These are phyloP conservation scores for Bellardia bayeri DNA, from an alignment of 2,888 invertebrate species.

Conservation along the genomic window DNA sequence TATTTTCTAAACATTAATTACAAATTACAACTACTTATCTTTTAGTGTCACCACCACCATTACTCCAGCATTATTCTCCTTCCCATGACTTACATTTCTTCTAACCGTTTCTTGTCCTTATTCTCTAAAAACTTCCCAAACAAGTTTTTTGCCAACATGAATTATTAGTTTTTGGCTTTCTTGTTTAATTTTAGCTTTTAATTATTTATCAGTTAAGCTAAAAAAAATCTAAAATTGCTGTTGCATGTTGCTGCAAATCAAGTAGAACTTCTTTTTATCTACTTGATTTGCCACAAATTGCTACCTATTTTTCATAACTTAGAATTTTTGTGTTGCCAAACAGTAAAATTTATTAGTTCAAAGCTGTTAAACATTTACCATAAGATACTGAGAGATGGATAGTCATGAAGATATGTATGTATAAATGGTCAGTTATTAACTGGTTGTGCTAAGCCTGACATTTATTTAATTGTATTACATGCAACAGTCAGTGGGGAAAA, in stretches of 20 bases:
- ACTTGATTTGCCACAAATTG: not conserved
- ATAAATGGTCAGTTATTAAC: constrained; percentile 26
- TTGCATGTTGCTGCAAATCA: not conserved
- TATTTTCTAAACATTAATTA: too few species aligned
- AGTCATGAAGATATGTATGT: not conserved
- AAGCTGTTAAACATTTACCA: constrained; percentile 13
- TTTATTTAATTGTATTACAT: constrained; percentile 32
- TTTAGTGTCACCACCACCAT: too few species aligned
- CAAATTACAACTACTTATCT: too few species aligned
- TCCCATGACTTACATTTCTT: not conserved
- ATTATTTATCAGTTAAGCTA: not conserved
- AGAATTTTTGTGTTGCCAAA: not conserved
- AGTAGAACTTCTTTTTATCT: not conserved
- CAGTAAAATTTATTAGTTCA: constrained; percentile 25
- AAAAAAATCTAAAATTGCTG: not conserved
- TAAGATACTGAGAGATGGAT: not conserved
- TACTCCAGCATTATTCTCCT: too few species aligned
- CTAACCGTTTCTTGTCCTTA: not conserved
- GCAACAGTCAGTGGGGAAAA: not conserved
- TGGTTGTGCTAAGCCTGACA: constrained; percentile 44
- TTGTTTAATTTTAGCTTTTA: not conserved
- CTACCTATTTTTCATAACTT: not conserved
- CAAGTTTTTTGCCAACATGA: not conserved
- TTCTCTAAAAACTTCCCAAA: not conserved
- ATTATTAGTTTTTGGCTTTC: not conserved